Conservation (phyloP, 2,113 vertebrate genomes). For the Sander vitreus region DNA sequence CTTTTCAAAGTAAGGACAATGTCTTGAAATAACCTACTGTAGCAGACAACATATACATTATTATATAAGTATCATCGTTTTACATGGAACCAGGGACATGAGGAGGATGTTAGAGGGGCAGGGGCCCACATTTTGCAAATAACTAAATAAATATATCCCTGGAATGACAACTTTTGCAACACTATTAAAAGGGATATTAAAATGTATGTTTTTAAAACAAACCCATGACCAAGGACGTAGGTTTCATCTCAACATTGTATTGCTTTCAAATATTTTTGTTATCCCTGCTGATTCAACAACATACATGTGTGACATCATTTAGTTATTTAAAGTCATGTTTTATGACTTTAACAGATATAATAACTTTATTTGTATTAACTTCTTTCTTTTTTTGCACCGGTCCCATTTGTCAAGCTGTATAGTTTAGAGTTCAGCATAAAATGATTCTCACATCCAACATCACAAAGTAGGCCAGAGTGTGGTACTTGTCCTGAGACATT, state of each 20-base stretch:
- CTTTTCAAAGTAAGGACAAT: neutral
- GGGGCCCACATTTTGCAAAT: too few relatives aligned
- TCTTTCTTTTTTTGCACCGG: neutral
- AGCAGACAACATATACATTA: neutral
- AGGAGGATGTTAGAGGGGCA: too few relatives aligned
- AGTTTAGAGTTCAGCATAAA: neutral
- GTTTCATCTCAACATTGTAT: too few relatives aligned
- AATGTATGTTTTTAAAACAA: too few relatives aligned
- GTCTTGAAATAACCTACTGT: neutral
- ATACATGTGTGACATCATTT: too few relatives aligned
- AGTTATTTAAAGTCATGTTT: neutral
- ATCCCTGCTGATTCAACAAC: too few relatives aligned
- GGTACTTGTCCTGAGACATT: constrained; percentile 48
- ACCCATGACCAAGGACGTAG: too few relatives aligned
- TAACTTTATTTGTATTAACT: neutral
- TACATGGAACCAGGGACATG: too few relatives aligned
- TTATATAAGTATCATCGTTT: neutral
- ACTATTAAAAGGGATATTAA: too few relatives aligned
- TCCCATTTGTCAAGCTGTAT: neutral
- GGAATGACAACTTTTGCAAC: too few relatives aligned
- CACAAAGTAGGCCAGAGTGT: constrained; percentile 40
- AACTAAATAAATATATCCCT: too few relatives aligned
- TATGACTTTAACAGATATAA: neutral
- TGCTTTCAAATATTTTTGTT: too few relatives aligned
- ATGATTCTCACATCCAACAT: constrained; percentile 29